These are phyloP conservation scores for Ormyrus labotus DNA, from an alignment of 2,888 invertebrate genomes.

Conservation along the genomic window DNA sequence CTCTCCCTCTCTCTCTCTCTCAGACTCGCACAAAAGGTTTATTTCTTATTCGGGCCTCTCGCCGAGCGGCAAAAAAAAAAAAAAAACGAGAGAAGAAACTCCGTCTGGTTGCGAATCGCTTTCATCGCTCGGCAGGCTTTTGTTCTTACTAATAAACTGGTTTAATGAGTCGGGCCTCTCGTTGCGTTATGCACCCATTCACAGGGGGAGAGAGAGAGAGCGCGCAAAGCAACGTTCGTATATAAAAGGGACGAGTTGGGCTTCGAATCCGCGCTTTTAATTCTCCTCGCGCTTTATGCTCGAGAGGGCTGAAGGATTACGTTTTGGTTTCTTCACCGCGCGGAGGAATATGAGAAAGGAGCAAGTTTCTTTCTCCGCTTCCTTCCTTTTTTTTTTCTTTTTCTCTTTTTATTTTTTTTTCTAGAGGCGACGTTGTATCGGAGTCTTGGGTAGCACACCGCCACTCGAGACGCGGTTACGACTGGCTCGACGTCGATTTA, in stretches of 20 bases:
- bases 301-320: slow-evolving; percentile 36
- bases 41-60: slow-evolving; percentile 29
- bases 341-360: slow-evolving; percentile 51
- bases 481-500: slow-evolving; percentile 59
- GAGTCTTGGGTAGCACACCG: slow-evolving; percentile 68
- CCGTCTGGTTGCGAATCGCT: slow-evolving; percentile 33
- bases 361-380: not conserved
- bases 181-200: not conserved
- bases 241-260: slow-evolving; percentile 8
- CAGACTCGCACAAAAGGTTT: slow-evolving; percentile 26
- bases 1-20: not conserved
- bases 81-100: not conserved
- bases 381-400: not conserved
- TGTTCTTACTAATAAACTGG: slow-evolving; percentile 56
- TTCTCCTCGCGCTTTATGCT: slow-evolving; percentile 3
- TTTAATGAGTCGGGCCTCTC: slow-evolving; percentile 49
- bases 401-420: not conserved
- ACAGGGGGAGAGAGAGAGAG: not conserved
- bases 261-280: slow-evolving; percentile 7
- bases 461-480: slow-evolving; percentile 71
- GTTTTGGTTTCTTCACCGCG: slow-evolving; percentile 43
- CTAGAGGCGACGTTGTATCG: slow-evolving; percentile 60
- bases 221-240: slow-evolving; percentile 1
- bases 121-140: slow-evolving; percentile 34
- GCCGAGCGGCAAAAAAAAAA: not conserved